Percentiles rank a stretch among this genome's conserved stretches.
Evolutionary conservation across 2,888 invertebrate species (phyloP).

Genomic region (Chrysina gloriosa): DNA sequence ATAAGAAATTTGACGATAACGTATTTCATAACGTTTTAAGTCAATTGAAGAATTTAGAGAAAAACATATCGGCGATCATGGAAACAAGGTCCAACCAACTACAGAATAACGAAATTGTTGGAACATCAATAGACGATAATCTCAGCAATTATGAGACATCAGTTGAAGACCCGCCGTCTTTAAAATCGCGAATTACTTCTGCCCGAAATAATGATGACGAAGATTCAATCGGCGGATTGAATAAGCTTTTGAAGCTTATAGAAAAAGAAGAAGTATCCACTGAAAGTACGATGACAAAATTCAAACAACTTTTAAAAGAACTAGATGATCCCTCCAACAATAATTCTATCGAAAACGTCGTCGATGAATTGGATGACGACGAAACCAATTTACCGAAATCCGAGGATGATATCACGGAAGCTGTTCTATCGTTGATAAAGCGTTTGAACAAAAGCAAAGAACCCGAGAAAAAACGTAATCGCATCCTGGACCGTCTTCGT

Average conservation of each 20-base stretch:
- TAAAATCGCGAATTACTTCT: not conserved
- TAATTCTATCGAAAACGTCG: not conserved
- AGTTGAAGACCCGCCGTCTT: not conserved
- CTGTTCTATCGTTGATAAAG: not conserved
- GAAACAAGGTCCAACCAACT: not conserved
- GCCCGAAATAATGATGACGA: slow-evolving; percentile 20
- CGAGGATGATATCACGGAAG: not conserved
- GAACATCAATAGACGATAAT: not conserved
- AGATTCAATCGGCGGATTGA: too few species aligned
- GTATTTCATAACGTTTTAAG: not conserved
- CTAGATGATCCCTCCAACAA: not conserved
- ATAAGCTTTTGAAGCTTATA: too few species aligned
- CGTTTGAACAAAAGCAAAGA: not conserved
- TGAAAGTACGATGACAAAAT: not conserved
- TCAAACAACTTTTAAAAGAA: slow-evolving; percentile 13
- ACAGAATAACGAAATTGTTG: slow-evolving; percentile 9
- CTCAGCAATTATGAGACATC: not conserved
- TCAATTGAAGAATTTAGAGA: slow-evolving; percentile 16
- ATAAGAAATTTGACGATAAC: not conserved
- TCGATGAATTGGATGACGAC: not conserved
- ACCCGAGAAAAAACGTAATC: not conserved
- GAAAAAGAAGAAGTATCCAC: slow-evolving; percentile 43
- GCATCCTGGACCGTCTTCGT: not conserved
- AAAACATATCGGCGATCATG: slow-evolving; percentile 8
- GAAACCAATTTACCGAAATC: not conserved